Evolutionary conservation across 2,797 vertebrate species (phyloP).

Genomic region (Pachyuromys duprasi): DNA sequence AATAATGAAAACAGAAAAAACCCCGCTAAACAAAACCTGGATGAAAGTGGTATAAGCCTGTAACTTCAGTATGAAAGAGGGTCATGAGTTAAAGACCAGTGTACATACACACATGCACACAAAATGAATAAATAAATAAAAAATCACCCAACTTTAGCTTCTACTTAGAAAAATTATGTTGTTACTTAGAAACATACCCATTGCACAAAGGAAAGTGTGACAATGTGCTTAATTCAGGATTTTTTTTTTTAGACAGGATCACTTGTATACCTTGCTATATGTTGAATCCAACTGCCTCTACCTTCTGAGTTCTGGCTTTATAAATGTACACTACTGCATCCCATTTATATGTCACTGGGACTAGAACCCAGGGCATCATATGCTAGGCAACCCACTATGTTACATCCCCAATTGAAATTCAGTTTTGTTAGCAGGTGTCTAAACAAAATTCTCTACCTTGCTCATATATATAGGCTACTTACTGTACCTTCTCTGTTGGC

Average conservation of each 20-base stretch:
- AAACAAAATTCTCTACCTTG: slow-evolving; percentile 26
- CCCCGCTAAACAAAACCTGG: background rate
- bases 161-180: slow-evolving; percentile 37
- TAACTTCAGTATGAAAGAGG: background rate
- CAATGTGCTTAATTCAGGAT: background rate
- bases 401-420: background rate
- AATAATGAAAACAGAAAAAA: background rate
- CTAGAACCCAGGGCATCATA: too few relatives aligned
- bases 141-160: background rate
- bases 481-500: background rate
- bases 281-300: background rate
- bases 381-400: too few relatives aligned
- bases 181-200: background rate
- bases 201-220: background rate
- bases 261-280: background rate
- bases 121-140: background rate
- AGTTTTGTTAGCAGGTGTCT: slow-evolving; percentile 3
- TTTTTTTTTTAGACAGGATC: background rate
- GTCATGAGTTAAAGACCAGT: background rate
- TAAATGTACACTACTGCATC: background rate
- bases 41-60: background rate
- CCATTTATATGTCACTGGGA: background rate
- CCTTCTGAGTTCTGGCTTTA: background rate
- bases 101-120: background rate
- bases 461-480: background rate